Percentiles rank a stretch among this genome's conserved stretches.
phyloP scores from a whole-genome alignment of 53 echinoderm and acorn worm genomes.

The Actinopyga echinites region DNA sequence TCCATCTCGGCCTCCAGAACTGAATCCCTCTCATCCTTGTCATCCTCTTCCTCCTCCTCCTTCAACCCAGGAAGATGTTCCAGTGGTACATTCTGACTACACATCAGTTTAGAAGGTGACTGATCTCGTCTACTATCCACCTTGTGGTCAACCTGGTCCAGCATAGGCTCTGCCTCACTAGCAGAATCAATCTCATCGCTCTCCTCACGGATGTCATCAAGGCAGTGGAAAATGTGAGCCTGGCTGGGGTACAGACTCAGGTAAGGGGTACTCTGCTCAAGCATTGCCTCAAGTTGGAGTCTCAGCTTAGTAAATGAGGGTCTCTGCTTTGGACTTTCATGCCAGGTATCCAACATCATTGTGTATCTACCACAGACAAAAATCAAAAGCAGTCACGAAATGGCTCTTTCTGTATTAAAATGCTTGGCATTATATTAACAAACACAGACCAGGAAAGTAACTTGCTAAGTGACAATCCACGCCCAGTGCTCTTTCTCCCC shows the following conservation, averaged over 20 bases:
- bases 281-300: constrained; percentile 75
- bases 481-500: too few species aligned
- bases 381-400: too few species aligned
- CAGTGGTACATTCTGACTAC: background rate
- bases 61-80: background rate
- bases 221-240: constrained; percentile 60
- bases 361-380: constrained; percentile 53
- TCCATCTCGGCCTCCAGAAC: constrained; percentile 5
- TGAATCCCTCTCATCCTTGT: constrained; percentile 3
- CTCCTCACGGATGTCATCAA: constrained; percentile 40
- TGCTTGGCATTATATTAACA: too few species aligned
- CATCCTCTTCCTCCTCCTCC: background rate
- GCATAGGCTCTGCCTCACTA: constrained; percentile 24
- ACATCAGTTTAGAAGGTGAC: background rate
- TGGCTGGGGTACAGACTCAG: constrained; percentile 67
- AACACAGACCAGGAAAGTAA: too few species aligned
- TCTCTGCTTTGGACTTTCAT: constrained; percentile 71
- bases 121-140: constrained; percentile 8
- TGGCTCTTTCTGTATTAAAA: too few species aligned
- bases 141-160: constrained; percentile 13
- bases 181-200: constrained; percentile 45
- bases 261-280: constrained; percentile 83
- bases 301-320: constrained; percentile 87
- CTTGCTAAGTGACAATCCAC: too few species aligned
- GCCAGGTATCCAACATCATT: constrained; percentile 85